Evolutionary conservation across 2,797 vertebrate genomes (phyloP).

Genomic region (Adrianichthys oophorus): DNA sequence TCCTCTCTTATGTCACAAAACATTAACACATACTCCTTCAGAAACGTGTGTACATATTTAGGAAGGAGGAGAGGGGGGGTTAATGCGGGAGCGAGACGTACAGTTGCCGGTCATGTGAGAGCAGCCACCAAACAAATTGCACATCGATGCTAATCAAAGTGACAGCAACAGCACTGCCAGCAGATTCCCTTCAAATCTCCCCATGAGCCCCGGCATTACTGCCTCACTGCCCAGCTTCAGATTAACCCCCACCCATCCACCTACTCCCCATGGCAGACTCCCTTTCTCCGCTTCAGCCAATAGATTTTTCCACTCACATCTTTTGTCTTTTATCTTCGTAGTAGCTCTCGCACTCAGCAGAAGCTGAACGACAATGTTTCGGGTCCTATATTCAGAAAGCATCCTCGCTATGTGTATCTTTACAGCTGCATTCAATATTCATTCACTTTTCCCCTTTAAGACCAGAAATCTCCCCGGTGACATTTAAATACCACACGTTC

Average conservation of each 20-base stretch:
- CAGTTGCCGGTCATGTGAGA: constrained; percentile 58
- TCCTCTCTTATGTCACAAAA: constrained; percentile 30
- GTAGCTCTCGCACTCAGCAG: no score
- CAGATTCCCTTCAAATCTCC: constrained; percentile 69
- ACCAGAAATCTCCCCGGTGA: no score
- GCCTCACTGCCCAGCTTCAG: constrained; percentile 58
- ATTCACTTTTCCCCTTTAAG: no score
- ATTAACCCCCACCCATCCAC: constrained; percentile 47
- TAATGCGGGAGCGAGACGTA: constrained; percentile 42
- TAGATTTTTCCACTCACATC: constrained; percentile 12
- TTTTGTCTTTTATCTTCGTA: constrained; percentile 11
- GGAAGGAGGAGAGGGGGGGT: not conserved
- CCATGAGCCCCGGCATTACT: constrained; percentile 62
- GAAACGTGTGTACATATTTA: not conserved
- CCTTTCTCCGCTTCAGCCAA: constrained; percentile 26
- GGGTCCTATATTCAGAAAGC: no score
- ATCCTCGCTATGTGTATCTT: no score
- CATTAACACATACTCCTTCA: no score
- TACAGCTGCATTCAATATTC: no score
- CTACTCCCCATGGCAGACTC: constrained; percentile 17
- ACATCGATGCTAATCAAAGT: constrained; percentile 70
- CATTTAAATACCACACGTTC: no score
- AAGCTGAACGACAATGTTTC: no score
- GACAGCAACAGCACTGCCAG: constrained; percentile 62
- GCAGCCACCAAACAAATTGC: constrained; percentile 55